These are phyloP conservation scores for Umimayanthus kanabou DNA, from an alignment of 92 coral and sea anemone genomes.

Conservation along the genomic window DNA sequence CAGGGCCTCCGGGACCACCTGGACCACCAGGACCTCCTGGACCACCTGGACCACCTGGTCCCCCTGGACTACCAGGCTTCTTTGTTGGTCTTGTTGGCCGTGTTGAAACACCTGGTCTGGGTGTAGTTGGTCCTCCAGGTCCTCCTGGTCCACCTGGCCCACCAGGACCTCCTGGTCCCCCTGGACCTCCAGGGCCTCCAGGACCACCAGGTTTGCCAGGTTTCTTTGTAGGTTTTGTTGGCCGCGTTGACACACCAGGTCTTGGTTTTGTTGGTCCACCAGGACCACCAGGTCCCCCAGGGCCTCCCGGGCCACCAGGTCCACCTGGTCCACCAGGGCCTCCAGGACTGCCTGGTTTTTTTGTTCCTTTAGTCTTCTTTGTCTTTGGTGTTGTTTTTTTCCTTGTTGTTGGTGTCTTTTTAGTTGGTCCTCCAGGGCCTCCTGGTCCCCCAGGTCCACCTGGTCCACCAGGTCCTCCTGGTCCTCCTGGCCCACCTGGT, in stretches of 20 bases:
- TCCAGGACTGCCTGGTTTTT: constrained; percentile 80
- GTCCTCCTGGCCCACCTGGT: constrained; percentile 83
- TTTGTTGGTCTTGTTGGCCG: constrained; percentile 51
- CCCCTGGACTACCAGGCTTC: constrained; percentile 70
- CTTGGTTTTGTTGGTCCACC: constrained; percentile 69
- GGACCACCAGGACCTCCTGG: constrained; percentile 90
- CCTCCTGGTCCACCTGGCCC: constrained; percentile 83
- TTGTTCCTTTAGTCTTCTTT: constrained; percentile 44
- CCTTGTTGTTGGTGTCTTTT: constrained; percentile 47
- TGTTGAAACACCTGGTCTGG: constrained; percentile 41
- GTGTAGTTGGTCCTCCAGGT: constrained; percentile 72
- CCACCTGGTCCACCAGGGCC: constrained; percentile 77
- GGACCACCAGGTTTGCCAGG: constrained; percentile 76
- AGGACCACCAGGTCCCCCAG: constrained; percentile 89
- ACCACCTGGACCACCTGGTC: constrained; percentile 86
- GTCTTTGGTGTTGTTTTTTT: constrained; percentile 21
- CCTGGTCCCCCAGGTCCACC: constrained; percentile 71
- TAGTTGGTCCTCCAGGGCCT: constrained; percentile 67
- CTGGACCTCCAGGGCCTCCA: constrained; percentile 87
- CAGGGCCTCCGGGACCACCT: constrained; percentile 70
- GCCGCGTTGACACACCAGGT: constrained; percentile 65
- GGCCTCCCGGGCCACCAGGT: constrained; percentile 71
- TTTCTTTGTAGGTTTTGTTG: constrained; percentile 67
- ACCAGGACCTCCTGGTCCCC: constrained; percentile 87
- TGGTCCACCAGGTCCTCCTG: constrained; percentile 80